These are phyloP conservation scores for Picathartes gymnocephalus DNA, from an alignment of 2,113 vertebrate species.

Conservation along the genomic window DNA sequence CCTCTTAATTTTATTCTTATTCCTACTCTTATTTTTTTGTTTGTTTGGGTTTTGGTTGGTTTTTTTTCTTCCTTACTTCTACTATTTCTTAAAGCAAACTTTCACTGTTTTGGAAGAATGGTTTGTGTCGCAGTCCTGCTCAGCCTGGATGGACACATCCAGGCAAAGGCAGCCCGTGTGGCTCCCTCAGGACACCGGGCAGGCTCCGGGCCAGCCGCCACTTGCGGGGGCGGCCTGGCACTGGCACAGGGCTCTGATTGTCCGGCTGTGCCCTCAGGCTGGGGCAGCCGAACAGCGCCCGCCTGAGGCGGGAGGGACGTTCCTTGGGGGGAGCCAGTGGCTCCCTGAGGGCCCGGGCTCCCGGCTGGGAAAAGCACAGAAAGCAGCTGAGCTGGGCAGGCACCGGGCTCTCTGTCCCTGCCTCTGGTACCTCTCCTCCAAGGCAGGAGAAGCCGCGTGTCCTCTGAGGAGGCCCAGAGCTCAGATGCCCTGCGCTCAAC, in stretches of 20 bases:
- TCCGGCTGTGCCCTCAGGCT: not conserved
- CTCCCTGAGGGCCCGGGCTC: not conserved
- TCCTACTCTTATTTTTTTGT: too few species aligned
- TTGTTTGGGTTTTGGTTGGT: too few species aligned
- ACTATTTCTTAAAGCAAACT: too few species aligned
- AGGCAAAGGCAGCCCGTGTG: not conserved
- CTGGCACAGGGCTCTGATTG: not conserved
- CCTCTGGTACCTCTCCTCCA: not conserved
- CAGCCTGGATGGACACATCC: too few species aligned
- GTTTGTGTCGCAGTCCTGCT: not conserved
- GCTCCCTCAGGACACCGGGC: not conserved
- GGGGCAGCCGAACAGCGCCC: not conserved
- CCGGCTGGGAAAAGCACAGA: not conserved
- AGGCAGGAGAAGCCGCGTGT: not conserved
- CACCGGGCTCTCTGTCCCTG: too few species aligned
- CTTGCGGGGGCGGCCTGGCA: not conserved
- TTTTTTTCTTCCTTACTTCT: too few species aligned
- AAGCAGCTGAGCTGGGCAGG: not conserved
- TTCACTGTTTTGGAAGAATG: too few species aligned
- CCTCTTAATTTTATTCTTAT: too few species aligned
- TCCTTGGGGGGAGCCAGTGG: not conserved
- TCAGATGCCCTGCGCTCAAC: not conserved
- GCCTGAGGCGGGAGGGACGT: not conserved
- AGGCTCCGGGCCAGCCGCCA: not conserved
- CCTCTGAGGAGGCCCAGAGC: too few species aligned